A percentile compares a stretch with the other conserved stretches of the same genome.
Conservation (phyloP, 2,888 invertebrate genomes). For the Marronus borbonicus region DNA sequence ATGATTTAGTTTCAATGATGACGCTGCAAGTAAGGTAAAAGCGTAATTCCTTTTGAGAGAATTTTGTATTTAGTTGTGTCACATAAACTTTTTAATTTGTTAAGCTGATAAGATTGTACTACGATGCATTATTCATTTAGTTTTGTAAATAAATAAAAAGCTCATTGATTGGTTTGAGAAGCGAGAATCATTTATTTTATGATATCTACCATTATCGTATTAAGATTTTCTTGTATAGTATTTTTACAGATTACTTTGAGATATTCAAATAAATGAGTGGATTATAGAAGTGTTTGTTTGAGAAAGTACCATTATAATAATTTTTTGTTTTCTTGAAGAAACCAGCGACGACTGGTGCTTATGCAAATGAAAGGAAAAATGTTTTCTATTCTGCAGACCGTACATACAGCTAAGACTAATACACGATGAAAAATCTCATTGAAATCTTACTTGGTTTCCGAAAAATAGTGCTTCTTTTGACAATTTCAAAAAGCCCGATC, state of each 20-base stretch:
- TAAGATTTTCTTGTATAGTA: background rate
- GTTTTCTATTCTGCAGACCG: too few relatives aligned
- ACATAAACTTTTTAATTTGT: slow-evolving; percentile 1
- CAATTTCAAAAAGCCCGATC: too few relatives aligned
- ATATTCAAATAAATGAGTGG: background rate
- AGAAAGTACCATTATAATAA: too few relatives aligned
- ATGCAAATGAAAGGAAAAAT: too few relatives aligned
- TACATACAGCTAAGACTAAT: too few relatives aligned
- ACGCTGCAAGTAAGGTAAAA: slow-evolving; percentile 35
- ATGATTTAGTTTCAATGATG: background rate
- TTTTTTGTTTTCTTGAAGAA: too few relatives aligned
- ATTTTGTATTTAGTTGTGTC: slow-evolving; percentile 27
- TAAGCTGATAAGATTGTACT: slow-evolving; percentile 51
- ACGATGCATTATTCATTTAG: slow-evolving; percentile 5
- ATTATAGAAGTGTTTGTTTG: background rate
- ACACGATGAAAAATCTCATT: too few relatives aligned
- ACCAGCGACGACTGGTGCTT: too few relatives aligned
- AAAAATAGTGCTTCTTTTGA: too few relatives aligned
- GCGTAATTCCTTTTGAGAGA: background rate
- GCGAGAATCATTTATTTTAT: slow-evolving; percentile 33
- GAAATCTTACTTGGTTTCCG: too few relatives aligned
- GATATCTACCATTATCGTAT: background rate
- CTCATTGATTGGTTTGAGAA: slow-evolving; percentile 45
- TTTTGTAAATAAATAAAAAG: slow-evolving; percentile 19
- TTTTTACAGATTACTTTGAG: slow-evolving; percentile 3